Percentiles rank a stretch among this genome's conserved stretches.
Conservation (phyloP, 2,113 vertebrate genomes). For the Choloepus hoffmanni region DNA sequence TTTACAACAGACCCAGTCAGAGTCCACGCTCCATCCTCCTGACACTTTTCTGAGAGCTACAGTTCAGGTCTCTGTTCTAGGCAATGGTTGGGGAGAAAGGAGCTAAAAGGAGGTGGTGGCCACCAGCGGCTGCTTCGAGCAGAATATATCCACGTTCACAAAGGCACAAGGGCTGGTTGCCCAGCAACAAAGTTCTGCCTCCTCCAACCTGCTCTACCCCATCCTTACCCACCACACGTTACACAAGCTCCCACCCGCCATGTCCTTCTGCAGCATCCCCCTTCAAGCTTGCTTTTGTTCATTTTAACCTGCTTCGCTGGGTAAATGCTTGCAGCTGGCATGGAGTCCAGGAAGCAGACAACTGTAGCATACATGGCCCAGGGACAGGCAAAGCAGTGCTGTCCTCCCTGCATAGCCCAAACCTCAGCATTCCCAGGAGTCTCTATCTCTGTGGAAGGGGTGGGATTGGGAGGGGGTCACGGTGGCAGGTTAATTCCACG, state of each 20-base stretch:
- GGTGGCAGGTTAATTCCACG: conserved; percentile 42
- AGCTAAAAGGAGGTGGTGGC: conserved; percentile 44
- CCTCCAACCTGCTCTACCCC: conserved; percentile 9
- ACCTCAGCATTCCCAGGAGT: background rate
- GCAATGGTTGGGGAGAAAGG: background rate
- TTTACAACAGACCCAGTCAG: background rate
- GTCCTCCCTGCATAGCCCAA: background rate
- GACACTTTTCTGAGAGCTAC: background rate
- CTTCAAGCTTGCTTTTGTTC: conserved; percentile 40
- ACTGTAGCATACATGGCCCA: conserved; percentile 25
- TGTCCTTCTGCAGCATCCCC: background rate
- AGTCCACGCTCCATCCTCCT: background rate
- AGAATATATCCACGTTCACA: conserved; percentile 65
- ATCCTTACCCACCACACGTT: background rate
- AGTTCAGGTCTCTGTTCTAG: conserved; percentile 36
- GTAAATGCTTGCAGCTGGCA: conserved; percentile 57
- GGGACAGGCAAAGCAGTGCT: background rate
- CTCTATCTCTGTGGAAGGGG: conserved; percentile 55
- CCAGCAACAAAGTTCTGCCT: conserved; percentile 70
- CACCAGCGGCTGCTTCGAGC: conserved; percentile 69
- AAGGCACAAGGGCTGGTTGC: conserved; percentile 65
- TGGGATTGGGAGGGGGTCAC: background rate
- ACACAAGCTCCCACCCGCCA: background rate
- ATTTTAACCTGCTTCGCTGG: conserved; percentile 63
- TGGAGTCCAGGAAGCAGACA: conserved; percentile 49